Evolutionary conservation across 2,113 vertebrate species (phyloP), one percentile per base, ranked within the genome.

Genomic region (Syrmaticus mikado): DNA sequence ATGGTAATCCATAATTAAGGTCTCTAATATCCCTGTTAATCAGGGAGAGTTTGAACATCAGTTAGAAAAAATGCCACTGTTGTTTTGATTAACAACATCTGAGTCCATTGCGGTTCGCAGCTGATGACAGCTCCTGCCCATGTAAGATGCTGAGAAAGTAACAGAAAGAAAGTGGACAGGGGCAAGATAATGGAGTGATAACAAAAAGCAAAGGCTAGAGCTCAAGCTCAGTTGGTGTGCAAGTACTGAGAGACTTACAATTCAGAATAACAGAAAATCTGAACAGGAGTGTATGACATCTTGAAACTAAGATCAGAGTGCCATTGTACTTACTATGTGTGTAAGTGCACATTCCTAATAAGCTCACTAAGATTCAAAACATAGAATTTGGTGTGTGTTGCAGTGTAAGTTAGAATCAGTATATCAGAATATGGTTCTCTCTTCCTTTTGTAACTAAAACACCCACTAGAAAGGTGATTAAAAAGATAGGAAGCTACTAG

Each of bases 381-480:
- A 6, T 4, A 5, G 68, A 41, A 12, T 87, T 72, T 55, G 30
- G 5, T 24, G 11, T 36, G 38, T 38, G 38, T 38, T 80, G 19
- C 60, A 65, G 41, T 11, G 3, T 12, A 53, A 48, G 46, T 9
- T 88, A 17, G 25, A 62, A 19, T 77, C 41, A 25, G 32, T 71
- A 12, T 43, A 18, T 43, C 68, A 71, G 48, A 75, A 34, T 66
- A 13, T 83, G 46, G 32, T 78, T 43, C 22, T 74, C 77, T 7
- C 74, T 93, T 92, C 30, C 66, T 5, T 67, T 86, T 79, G 53
- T 88, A 38, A 80, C 87, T 91, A 76, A 80, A 91, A 68, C 45
- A 41, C 65, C 45, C 77, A 50, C 36, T 52, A 5, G 11, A 58
- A 40, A 66, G 38, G 17, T 74, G 8, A 48, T 38, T 53, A 55